phyloP scores from a whole-genome alignment of 1,140 invertebrate species.

The Polypedilum vanderplanki region DNA sequence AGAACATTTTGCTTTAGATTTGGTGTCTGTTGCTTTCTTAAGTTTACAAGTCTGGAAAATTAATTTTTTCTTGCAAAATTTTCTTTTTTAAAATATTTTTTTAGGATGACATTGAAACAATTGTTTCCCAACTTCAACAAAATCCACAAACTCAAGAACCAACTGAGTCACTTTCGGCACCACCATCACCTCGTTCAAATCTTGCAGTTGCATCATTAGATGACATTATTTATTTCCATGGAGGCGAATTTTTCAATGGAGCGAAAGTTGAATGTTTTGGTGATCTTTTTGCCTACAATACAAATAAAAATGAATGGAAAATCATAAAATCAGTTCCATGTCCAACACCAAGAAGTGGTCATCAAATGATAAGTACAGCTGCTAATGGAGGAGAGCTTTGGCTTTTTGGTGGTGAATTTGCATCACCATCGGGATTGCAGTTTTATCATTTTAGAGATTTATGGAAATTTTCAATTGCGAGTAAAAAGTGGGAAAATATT shows the following conservation, averaged over 20 bases:
- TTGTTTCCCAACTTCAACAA: constrained; percentile 61
- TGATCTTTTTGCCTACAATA: constrained; percentile 78
- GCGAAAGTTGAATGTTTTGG: constrained; percentile 79
- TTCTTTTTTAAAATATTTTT: constrained; percentile 35
- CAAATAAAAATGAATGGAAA: constrained; percentile 72
- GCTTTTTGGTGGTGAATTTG: constrained; percentile 90
- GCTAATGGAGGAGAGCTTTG: constrained; percentile 64
- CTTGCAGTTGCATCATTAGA: constrained; percentile 80
- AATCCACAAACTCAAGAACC: constrained; percentile 61
- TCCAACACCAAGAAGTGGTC: constrained; percentile 78
- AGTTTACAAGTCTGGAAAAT: too few species aligned
- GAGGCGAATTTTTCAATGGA: constrained; percentile 88
- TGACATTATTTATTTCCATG: constrained; percentile 77
- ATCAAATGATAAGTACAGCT: constrained; percentile 70
- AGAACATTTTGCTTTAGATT: too few species aligned
- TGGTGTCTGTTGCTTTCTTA: too few species aligned
- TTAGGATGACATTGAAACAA: constrained; percentile 79
- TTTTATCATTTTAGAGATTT: constrained; percentile 92
- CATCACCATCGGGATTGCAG: constrained; percentile 80
- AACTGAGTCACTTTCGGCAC: constrained; percentile 60
- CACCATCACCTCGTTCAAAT: constrained; percentile 69
- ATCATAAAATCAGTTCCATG: constrained; percentile 67
- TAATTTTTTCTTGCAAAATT: too few species aligned
- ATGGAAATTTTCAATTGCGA: constrained; percentile 71
- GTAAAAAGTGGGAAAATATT: constrained; percentile 85